Conservation (phyloP, 2,113 vertebrate species). For the Melanocharis versteri region DNA sequence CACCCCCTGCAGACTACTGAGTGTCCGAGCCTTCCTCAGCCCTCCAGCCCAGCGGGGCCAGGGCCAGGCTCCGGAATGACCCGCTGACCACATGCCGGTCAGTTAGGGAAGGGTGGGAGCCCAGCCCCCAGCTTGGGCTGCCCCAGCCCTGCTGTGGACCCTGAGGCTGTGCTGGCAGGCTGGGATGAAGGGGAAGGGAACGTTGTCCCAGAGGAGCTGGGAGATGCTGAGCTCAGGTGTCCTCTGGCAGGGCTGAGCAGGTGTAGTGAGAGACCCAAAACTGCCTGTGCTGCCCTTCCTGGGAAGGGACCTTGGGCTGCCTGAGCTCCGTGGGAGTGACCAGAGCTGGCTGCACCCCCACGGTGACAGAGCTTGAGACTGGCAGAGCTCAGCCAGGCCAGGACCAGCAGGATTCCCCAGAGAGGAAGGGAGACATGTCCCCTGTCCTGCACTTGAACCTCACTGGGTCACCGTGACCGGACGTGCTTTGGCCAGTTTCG, state of each 20-base stretch:
- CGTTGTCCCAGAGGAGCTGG: not conserved
- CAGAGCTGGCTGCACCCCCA: not conserved
- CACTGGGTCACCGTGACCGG: not conserved
- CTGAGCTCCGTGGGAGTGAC: not conserved
- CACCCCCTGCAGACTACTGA: constrained; percentile 46
- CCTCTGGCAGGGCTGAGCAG: not conserved
- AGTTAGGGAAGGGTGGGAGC: not conserved
- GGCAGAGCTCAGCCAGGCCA: not conserved
- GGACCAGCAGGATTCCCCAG: not conserved
- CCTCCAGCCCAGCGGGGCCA: not conserved
- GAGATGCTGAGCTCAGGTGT: not conserved
- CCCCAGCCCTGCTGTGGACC: not conserved
- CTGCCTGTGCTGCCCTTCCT: not conserved
- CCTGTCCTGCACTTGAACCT: constrained; percentile 19
- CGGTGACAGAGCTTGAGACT: not conserved
- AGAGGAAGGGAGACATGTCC: not conserved
- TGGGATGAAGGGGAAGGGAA: not conserved
- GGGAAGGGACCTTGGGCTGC: not conserved
- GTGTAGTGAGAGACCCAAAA: not conserved
- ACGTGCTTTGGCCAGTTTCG: not conserved
- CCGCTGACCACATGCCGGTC: not conserved
- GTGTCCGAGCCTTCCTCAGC: not conserved
- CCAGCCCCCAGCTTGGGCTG: not conserved
- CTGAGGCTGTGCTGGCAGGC: not conserved
- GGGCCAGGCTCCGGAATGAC: not conserved